Conservation (phyloP, 2,888 invertebrate species). For the Encarsia formosa region DNA sequence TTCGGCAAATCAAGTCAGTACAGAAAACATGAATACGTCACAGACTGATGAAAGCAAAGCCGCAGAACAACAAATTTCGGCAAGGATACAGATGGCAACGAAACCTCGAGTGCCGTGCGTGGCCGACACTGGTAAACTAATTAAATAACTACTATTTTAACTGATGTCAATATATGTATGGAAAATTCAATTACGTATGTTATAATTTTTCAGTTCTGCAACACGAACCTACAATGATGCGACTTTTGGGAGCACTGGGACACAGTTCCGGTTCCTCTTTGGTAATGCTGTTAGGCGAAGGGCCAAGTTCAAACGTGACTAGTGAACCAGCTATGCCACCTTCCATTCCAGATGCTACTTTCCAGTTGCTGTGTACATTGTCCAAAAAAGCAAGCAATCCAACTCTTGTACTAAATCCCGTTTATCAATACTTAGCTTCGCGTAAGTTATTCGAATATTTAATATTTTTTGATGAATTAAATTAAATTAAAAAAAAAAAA, state of each 20-base stretch:
- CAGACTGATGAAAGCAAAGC: conserved; percentile 83
- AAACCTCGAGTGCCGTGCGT: conserved; percentile 60
- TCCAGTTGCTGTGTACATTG: conserved; percentile 74
- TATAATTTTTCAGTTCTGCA: conserved; percentile 64
- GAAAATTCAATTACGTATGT: too few relatives aligned
- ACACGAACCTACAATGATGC: conserved; percentile 76
- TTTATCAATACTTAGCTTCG: conserved; percentile 57
- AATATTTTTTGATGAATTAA: background rate
- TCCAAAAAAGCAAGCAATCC: conserved; percentile 74
- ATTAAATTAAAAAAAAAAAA: background rate
- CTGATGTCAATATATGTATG: too few relatives aligned
- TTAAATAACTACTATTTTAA: too few relatives aligned
- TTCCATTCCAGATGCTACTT: conserved; percentile 83
- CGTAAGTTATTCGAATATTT: conserved; percentile 36
- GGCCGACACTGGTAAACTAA: conserved; percentile 71
- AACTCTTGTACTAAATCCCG: conserved; percentile 70
- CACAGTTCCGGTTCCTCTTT: conserved; percentile 70
- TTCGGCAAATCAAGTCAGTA: conserved; percentile 30
- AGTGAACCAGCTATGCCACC: conserved; percentile 60
- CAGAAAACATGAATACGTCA: conserved; percentile 48
- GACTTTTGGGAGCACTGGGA: conserved; percentile 75
- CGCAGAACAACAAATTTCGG: conserved; percentile 58
- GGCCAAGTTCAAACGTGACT: conserved; percentile 43
- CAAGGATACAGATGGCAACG: conserved; percentile 34
- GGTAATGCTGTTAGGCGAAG: conserved; percentile 61